phyloP scores from a whole-genome alignment of 1,140 invertebrate species.

The Lepidurus apus region DNA sequence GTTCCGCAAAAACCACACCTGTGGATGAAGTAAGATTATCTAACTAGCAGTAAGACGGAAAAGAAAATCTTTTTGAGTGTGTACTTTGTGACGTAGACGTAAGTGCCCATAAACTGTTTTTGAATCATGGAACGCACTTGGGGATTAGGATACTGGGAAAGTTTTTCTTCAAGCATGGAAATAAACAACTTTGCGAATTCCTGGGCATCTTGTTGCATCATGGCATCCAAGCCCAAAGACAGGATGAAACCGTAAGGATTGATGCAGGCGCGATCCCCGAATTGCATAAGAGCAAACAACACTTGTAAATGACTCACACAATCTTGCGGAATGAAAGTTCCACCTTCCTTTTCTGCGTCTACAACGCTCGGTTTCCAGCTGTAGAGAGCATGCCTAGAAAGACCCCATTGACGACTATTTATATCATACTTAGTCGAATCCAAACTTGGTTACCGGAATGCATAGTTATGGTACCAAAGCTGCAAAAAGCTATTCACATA shows the following conservation, averaged over 20 bases:
- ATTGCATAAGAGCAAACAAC: conserved; percentile 62
- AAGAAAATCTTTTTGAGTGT: neutral
- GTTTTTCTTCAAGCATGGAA: conserved; percentile 54
- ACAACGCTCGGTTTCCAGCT: conserved; percentile 28
- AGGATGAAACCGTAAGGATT: conserved; percentile 60
- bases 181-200: conserved; percentile 67
- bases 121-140: conserved; percentile 52
- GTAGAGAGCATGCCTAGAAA: neutral
- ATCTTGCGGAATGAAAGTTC: conserved; percentile 35
- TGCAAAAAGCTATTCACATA: conserved; percentile 68
- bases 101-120: conserved; percentile 58
- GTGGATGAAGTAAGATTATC: neutral
- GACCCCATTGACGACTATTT: no score
- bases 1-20: conserved; percentile 58
- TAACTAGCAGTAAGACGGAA: neutral
- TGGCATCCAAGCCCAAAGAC: conserved; percentile 58
- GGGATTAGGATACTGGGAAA: conserved; percentile 47
- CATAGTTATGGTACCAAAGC: conserved; percentile 65
- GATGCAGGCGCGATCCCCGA: conserved; percentile 47
- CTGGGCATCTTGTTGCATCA: conserved; percentile 63
- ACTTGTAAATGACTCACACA: conserved; percentile 59
- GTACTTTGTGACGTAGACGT: conserved; percentile 60
- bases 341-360: neutral
- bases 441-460: conserved; percentile 49
- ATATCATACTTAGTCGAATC: neutral